Evolutionary conservation across 2,797 vertebrate species (phyloP), one percentile per base, ranked within the genome.

Genomic region (Xerus rutilus): DNA sequence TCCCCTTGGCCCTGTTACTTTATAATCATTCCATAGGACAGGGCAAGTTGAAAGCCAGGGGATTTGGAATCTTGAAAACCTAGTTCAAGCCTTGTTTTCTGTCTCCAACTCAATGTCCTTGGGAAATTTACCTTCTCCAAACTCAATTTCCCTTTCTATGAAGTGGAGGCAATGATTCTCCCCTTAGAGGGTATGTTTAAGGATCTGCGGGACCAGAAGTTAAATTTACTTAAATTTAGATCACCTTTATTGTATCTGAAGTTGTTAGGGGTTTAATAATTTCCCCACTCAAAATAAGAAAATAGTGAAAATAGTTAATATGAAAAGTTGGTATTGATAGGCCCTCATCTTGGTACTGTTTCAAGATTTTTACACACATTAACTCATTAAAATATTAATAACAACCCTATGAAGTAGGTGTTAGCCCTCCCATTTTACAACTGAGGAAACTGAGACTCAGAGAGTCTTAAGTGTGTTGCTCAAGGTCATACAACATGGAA

Each of bases 201-300:
- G 69, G n/a, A 93, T 86, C 52, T 67, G 54, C 59, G 54, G 30
- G 12, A 49, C 47, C 74, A 62, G 35, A 65, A 83, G 12, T 88
- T 86, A 95, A 59, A 78, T 73, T 90, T 30, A n/a, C 47, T 82
- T 89, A 69, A 85, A 77, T 87, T 89, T n/a, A 74, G 12, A 77
- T 49, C 32, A 78, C 35, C n/a, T 79, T 39, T 23, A 8, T 76
- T 70, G 10, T 11, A 25, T 49, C 45, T 72, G 65, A 76, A 62
- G 18, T 52, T 70, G 20, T 73, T 76, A 78, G 7, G 1, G 67
- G 64, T 93, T 93, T 78, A 76, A 70, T 86, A 92, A 88, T 91
- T 67, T 18, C 64, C n/a, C 79, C 70, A 70, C 20, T 87, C 35
- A 72, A 93, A 84, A 94, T 30, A 92, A 69, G 8, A 79, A n/a